These are phyloP conservation scores for Lepisosteus oculatus DNA, from an alignment of 2,113 vertebrate genomes.

Conservation along the genomic window DNA sequence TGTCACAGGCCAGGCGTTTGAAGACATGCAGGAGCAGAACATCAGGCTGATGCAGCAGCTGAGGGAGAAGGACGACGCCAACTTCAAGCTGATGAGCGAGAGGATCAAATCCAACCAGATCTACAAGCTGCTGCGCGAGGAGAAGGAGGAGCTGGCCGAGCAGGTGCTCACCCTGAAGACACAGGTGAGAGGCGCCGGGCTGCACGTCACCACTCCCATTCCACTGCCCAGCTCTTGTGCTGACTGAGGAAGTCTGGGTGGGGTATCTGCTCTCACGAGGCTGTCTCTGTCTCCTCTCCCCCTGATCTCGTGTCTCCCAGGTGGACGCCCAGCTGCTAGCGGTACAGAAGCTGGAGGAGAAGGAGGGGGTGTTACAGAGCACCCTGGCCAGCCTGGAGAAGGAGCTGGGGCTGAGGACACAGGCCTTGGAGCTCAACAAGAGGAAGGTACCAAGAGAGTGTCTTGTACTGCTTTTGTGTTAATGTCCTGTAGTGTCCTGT, in stretches of 20 bases:
- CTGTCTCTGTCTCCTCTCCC: background rate
- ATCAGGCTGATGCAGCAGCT: conserved; percentile 86
- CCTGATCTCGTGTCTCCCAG: conserved; percentile 46
- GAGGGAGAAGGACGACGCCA: conserved; percentile 89
- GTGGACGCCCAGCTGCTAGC: conserved; percentile 88
- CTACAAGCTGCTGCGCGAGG: conserved; percentile 86
- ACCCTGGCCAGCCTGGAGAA: conserved; percentile 79
- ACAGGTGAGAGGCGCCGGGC: conserved; percentile 61
- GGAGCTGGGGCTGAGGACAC: conserved; percentile 77
- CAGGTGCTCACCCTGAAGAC: conserved; percentile 88
- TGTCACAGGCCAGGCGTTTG: conserved; percentile 89
- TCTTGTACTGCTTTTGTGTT: background rate
- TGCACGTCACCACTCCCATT: no score
- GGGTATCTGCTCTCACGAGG: no score
- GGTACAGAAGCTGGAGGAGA: conserved; percentile 88
- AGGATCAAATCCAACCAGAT: conserved; percentile 94
- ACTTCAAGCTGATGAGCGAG: conserved; percentile 94
- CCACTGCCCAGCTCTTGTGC: background rate
- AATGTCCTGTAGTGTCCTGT: no score
- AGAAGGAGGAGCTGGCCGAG: conserved; percentile 88
- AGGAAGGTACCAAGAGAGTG: conserved; percentile 72
- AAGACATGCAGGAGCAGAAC: conserved; percentile 96
- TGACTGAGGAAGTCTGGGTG: background rate
- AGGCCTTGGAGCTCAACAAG: conserved; percentile 88
- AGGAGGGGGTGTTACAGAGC: conserved; percentile 83